Evolutionary conservation across 2,113 vertebrate species (phyloP).

Genomic region (Alligator mississippiensis): DNA sequence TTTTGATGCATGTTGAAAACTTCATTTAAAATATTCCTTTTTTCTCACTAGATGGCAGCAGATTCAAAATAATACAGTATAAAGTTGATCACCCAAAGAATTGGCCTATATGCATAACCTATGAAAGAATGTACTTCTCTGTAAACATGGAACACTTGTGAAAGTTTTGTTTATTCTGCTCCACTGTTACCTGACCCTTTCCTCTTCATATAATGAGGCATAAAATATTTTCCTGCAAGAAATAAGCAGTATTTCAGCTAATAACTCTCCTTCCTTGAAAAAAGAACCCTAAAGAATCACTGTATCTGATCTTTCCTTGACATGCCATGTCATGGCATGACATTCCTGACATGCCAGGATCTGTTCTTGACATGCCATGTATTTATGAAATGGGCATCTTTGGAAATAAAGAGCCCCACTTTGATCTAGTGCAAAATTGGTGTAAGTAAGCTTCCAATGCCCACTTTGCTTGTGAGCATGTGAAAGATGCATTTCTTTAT

Average conservation of each 20-base stretch:
- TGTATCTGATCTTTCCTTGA: neutral
- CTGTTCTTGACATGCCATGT: neutral
- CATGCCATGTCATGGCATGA: too few relatives aligned
- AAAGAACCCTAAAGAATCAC: neutral
- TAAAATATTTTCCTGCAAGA: neutral
- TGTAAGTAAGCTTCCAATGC: neutral
- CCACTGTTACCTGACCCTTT: neutral
- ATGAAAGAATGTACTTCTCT: neutral
- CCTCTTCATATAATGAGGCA: neutral
- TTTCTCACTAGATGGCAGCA: constrained; percentile 66
- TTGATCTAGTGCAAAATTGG: neutral
- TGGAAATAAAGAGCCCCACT: neutral
- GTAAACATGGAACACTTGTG: neutral
- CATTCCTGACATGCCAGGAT: neutral
- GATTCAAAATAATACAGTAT: constrained; percentile 19
- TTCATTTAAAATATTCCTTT: neutral
- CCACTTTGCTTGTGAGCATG: neutral
- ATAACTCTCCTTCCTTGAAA: neutral
- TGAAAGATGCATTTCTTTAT: neutral
- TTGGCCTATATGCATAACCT: fast-evolving
- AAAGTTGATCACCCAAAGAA: neutral
- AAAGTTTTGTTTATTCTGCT: neutral
- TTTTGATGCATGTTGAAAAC: neutral
- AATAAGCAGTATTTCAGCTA: neutral
- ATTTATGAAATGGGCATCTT: neutral